Evolutionary conservation across 1,140 invertebrate genomes (phyloP).

Genomic region (Bombus consobrinus): DNA sequence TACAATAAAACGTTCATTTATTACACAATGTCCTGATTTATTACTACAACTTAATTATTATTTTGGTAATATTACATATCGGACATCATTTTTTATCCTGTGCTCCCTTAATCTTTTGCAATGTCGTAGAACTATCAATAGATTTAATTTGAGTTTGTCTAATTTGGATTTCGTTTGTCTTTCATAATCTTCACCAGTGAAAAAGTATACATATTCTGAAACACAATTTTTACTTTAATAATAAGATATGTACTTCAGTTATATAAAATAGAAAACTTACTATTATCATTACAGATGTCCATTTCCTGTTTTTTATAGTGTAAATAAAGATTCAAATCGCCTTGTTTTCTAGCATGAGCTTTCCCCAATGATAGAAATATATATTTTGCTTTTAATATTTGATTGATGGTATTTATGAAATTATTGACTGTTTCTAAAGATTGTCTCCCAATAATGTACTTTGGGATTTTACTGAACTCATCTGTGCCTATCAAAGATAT

Average conservation of each 20-base stretch:
- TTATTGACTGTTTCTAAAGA: constrained; percentile 70
- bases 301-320: constrained; percentile 73
- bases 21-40: background rate
- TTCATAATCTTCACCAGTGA: constrained; percentile 77
- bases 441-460: constrained; percentile 78
- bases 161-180: constrained; percentile 72
- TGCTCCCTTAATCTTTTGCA: constrained; percentile 76
- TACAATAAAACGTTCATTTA: background rate
- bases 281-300: constrained; percentile 61
- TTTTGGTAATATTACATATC: constrained; percentile 68
- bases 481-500: constrained; percentile 60
- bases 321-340: constrained; percentile 75
- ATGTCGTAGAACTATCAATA: constrained; percentile 75
- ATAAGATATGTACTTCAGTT: background rate
- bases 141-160: constrained; percentile 78
- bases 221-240: constrained; percentile 47
- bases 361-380: constrained; percentile 72
- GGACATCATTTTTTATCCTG: constrained; percentile 70
- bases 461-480: constrained; percentile 77
- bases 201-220: constrained; percentile 75
- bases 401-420: constrained; percentile 75
- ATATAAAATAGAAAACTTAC: constrained; percentile 44
- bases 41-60: background rate
- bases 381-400: constrained; percentile 76
- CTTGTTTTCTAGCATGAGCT: constrained; percentile 75